phyloP scores from a whole-genome alignment of 1,140 invertebrate genomes.

The Ganaspis sp. region DNA sequence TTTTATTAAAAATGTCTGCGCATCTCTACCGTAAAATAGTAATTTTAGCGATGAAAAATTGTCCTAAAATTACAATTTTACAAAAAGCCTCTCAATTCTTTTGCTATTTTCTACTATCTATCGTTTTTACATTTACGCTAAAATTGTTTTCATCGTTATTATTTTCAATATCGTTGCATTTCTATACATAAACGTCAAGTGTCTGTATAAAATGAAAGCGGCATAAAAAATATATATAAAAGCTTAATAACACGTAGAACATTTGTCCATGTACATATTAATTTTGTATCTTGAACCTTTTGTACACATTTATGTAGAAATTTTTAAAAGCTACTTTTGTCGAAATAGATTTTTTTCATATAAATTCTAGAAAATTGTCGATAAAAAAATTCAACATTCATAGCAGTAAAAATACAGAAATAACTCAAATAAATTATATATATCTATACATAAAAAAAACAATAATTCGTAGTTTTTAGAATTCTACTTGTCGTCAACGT shows the following conservation, averaged over 20 bases:
- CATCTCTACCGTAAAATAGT: too few species aligned
- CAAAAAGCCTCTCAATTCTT: too few species aligned
- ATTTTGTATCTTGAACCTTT: neutral
- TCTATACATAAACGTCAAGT: neutral
- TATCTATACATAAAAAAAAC: too few species aligned
- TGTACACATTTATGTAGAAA: neutral
- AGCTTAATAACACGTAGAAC: neutral
- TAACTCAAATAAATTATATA: too few species aligned
- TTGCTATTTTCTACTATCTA: neutral
- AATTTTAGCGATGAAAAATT: too few species aligned
- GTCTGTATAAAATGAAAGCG: conserved; percentile 7
- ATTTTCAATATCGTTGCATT: neutral
- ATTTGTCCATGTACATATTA: neutral
- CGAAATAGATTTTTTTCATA: too few species aligned
- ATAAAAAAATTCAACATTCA: too few species aligned
- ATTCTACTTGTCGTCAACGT: conserved; percentile 7
- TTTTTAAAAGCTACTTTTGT: neutral
- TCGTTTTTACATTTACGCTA: neutral
- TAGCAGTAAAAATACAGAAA: too few species aligned
- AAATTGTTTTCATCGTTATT: neutral
- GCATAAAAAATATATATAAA: conserved; percentile 26
- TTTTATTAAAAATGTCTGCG: too few species aligned
- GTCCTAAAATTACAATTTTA: too few species aligned
- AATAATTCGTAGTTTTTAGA: neutral
- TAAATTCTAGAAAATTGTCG: too few species aligned